These are phyloP conservation scores for Caenorhabditis doughertyi DNA, from an alignment of 2,888 invertebrate genomes.

Conservation along the genomic window DNA sequence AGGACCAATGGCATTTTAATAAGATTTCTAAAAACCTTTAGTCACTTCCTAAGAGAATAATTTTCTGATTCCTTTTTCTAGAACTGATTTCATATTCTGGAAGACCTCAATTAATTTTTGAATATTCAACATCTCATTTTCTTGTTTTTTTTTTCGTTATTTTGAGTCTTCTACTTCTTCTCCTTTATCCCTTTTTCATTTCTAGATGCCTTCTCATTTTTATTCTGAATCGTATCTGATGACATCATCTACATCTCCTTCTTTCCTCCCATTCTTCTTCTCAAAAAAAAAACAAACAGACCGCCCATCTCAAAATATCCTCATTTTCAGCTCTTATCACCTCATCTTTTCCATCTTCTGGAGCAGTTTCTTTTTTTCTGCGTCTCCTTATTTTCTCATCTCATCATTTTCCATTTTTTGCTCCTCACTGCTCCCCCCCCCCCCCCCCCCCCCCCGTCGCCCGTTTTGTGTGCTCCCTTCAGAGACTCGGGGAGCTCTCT, in stretches of 20 bases:
- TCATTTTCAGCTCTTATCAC: slow-evolving; percentile 6
- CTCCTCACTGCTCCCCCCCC: neutral
- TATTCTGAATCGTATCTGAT: slow-evolving; percentile 8
- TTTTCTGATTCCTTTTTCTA: too few relatives aligned
- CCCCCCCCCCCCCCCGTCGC: neutral
- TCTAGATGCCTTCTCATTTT: slow-evolving; percentile 20
- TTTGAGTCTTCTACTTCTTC: slow-evolving; percentile 9
- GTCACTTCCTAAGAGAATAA: too few relatives aligned
- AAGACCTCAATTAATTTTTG: neutral
- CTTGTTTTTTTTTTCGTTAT: neutral
- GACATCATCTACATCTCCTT: slow-evolving; percentile 1
- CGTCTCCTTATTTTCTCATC: slow-evolving; percentile 32
- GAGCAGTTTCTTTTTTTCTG: slow-evolving; percentile 22
- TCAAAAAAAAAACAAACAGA: slow-evolving; percentile 11
- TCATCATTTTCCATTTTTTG: slow-evolving; percentile 22
- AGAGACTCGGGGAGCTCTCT: slow-evolving; percentile 17
- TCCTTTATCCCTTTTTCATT: neutral
- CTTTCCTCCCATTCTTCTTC: neutral
- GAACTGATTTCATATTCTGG: neutral
- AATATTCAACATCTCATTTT: neutral
- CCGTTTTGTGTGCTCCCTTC: slow-evolving; percentile 13
- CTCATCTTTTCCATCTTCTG: slow-evolving; percentile 29
- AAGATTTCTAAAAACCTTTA: too few relatives aligned
- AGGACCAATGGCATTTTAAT: too few relatives aligned
- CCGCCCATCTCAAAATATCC: slow-evolving; percentile 3